phyloP scores from a whole-genome alignment of 35 echinoderm and acorn worm species.

The Ptychodera flava region DNA sequence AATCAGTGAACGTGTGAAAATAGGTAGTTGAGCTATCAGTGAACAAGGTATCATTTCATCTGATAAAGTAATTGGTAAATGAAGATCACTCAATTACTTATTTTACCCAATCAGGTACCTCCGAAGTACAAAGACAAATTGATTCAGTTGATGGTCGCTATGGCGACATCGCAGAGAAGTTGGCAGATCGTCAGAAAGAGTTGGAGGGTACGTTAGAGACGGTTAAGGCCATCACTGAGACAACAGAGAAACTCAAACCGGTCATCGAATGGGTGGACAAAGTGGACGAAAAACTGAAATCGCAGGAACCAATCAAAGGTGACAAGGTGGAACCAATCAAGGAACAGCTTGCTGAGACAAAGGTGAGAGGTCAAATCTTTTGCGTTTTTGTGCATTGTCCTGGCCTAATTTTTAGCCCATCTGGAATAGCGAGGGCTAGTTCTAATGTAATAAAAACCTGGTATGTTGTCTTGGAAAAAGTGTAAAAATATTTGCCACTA shows the following conservation, averaged over 20 bases:
- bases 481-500: no score
- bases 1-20: no score
- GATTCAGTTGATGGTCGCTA: not conserved
- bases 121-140: not conserved
- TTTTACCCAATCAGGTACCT: not conserved
- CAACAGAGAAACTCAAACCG: not conserved
- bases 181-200: not conserved
- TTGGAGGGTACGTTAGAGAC: not conserved
- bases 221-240: not conserved
- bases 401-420: no score
- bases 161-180: not conserved
- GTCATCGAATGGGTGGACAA: not conserved
- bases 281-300: not conserved
- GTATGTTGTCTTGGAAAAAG: no score
- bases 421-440: no score
- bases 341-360: not conserved
- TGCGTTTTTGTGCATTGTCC: no score
- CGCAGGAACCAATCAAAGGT: not conserved
- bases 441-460: no score
- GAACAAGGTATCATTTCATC: no score
- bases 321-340: not conserved
- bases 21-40: no score
- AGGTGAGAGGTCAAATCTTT: not conserved
- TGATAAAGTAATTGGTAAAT: no score
- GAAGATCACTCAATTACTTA: no score